phyloP scores from a whole-genome alignment of 1,140 invertebrate genomes.

The Caenorhabditis brenneri region DNA sequence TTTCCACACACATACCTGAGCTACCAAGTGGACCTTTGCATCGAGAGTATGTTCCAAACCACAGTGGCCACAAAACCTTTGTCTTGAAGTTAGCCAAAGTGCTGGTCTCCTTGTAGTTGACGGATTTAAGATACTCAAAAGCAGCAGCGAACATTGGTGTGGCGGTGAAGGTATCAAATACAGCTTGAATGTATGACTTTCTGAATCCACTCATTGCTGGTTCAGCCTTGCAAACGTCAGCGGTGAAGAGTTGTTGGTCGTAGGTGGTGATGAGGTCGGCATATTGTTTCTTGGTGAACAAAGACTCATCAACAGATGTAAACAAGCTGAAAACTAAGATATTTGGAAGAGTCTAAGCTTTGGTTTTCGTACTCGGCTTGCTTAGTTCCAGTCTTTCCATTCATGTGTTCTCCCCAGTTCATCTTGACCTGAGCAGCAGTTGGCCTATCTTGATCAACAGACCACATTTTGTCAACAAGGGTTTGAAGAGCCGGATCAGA shows the following conservation, averaged over 20 bases:
- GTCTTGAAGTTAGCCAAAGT: slow-evolving; percentile 61
- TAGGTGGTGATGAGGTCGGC: slow-evolving; percentile 58
- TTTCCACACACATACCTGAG: too few species aligned
- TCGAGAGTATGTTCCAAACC: slow-evolving; percentile 66
- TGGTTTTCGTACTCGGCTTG: background rate
- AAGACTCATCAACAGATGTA: slow-evolving; percentile 57
- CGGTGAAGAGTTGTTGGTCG: slow-evolving; percentile 55
- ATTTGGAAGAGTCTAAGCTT: background rate
- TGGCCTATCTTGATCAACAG: slow-evolving; percentile 57
- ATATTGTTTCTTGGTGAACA: slow-evolving; percentile 62
- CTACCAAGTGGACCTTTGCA: slow-evolving; percentile 60
- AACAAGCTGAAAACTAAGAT: slow-evolving; percentile 54
- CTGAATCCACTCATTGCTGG: slow-evolving; percentile 54
- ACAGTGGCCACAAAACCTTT: slow-evolving; percentile 48
- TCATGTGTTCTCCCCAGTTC: slow-evolving; percentile 48
- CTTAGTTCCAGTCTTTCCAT: slow-evolving; percentile 46
- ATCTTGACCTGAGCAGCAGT: slow-evolving; percentile 36
- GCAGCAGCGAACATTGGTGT: slow-evolving; percentile 52
- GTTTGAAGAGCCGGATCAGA: slow-evolving; percentile 54
- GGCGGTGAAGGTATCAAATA: slow-evolving; percentile 46
- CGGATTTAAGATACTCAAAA: slow-evolving; percentile 55
- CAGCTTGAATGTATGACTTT: slow-evolving; percentile 47
- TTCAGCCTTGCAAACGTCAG: slow-evolving; percentile 56
- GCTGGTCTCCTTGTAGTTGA: slow-evolving; percentile 42
- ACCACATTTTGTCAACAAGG: slow-evolving; percentile 62